Percentiles rank a stretch among this genome's conserved stretches.
Conservation (phyloP, 2,888 invertebrate species). For the Nymphalis c-album region DNA sequence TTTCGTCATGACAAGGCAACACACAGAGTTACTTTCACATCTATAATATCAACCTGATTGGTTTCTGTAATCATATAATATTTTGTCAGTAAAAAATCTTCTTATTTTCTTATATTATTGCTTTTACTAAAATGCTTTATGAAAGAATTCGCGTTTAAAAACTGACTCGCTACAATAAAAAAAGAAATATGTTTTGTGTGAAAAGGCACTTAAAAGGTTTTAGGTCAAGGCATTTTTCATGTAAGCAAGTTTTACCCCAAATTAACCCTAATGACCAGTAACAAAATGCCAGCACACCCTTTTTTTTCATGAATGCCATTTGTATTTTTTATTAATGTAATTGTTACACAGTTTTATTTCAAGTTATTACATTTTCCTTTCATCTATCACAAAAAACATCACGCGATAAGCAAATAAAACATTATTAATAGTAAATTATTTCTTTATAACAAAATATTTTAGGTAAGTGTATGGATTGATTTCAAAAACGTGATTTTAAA, state of each 20-base stretch:
- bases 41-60: too few relatives aligned
- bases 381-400: slow-evolving; percentile 25
- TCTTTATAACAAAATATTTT: not conserved
- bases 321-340: slow-evolving; percentile 38
- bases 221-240: slow-evolving; percentile 34
- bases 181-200: slow-evolving; percentile 28
- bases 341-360: slow-evolving; percentile 33
- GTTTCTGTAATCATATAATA: too few relatives aligned
- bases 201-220: slow-evolving; percentile 31
- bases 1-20: too few relatives aligned
- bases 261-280: slow-evolving; percentile 40
- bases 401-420: slow-evolving; percentile 27
- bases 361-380: slow-evolving; percentile 28
- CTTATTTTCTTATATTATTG: not conserved
- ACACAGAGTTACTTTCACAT: too few relatives aligned
- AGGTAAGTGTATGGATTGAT: not conserved
- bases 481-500: too few relatives aligned
- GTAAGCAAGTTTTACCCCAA: slow-evolving; percentile 36
- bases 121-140: slow-evolving; percentile 12
- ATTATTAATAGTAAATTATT: slow-evolving; percentile 30
- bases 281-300: slow-evolving; percentile 34
- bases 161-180: slow-evolving; percentile 20
- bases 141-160: slow-evolving; percentile 7
- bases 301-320: slow-evolving; percentile 21
- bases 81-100: too few relatives aligned